phyloP scores from a whole-genome alignment of 2,888 invertebrate genomes.

The Megamerina dolium region DNA sequence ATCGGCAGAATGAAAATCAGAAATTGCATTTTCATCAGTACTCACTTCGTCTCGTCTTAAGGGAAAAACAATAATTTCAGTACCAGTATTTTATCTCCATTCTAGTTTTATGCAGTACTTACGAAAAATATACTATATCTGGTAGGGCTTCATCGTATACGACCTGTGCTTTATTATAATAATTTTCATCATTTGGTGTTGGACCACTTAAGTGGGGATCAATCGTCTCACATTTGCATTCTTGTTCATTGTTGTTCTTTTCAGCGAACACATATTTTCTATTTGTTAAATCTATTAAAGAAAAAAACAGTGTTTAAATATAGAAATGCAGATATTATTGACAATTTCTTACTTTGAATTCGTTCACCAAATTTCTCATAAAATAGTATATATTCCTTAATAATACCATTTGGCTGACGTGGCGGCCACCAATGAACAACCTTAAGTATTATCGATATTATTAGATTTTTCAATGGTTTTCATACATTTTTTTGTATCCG shows the following conservation, averaged over 20 bases:
- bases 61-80: too few relatives aligned
- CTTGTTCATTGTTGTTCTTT: background rate
- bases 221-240: constrained; percentile 22
- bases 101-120: too few relatives aligned
- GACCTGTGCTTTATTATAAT: constrained; percentile 32
- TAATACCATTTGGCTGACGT: constrained; percentile 33
- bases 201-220: constrained; percentile 30
- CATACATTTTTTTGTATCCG: too few relatives aligned
- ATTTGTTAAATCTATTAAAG: background rate
- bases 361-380: constrained; percentile 15
- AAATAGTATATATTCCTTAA: constrained; percentile 33
- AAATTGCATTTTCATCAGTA: too few relatives aligned
- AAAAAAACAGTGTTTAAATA: background rate
- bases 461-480: background rate
- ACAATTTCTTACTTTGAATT: constrained; percentile 13
- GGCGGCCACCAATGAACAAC: constrained; percentile 45
- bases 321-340: background rate
- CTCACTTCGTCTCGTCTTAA: too few relatives aligned
- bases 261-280: too few relatives aligned
- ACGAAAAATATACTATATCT: constrained; percentile 40
- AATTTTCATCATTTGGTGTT: constrained; percentile 34
- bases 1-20: too few relatives aligned
- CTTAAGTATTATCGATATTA: constrained; percentile 19
- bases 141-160: constrained; percentile 31
- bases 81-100: too few relatives aligned